Conservation (phyloP, 2,113 vertebrate species). For the Cettia cetti region DNA sequence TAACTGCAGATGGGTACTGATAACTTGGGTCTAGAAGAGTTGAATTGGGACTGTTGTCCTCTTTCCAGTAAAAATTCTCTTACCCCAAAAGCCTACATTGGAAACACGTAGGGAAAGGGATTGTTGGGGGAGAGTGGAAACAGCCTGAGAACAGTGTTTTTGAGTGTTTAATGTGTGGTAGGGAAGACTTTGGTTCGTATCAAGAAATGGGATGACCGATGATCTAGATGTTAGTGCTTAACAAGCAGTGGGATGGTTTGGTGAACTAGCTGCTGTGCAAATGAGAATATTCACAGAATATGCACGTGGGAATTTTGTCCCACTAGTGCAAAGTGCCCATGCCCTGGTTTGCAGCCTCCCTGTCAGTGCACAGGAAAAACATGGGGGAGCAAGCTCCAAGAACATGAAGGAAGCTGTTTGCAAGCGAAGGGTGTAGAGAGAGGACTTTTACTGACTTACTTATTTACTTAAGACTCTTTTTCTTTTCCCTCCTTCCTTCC, state of each 20-base stretch:
- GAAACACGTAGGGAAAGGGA: neutral
- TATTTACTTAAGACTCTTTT: neutral
- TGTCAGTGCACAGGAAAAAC: neutral
- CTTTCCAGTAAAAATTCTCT: neutral
- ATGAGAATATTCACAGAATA: neutral
- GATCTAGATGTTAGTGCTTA: neutral
- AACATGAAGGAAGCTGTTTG: neutral
- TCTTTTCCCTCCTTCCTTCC: neutral
- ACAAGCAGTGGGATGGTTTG: neutral
- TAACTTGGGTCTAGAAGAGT: neutral
- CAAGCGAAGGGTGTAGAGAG: neutral
- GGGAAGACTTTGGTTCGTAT: neutral
- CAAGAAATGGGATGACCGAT: neutral
- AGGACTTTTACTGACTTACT: neutral
- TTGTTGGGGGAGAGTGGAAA: neutral
- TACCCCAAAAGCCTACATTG: no score
- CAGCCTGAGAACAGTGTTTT: neutral
- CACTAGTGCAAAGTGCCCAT: neutral
- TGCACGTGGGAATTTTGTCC: neutral
- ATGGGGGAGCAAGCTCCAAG: rapidly evolving
- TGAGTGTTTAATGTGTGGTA: neutral
- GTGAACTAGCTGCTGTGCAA: neutral
- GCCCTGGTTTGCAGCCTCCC: rapidly evolving
- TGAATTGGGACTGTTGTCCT: neutral
- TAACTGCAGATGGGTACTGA: neutral